Conservation (phyloP, 1,140 invertebrate genomes). For the Dryas iulia region DNA sequence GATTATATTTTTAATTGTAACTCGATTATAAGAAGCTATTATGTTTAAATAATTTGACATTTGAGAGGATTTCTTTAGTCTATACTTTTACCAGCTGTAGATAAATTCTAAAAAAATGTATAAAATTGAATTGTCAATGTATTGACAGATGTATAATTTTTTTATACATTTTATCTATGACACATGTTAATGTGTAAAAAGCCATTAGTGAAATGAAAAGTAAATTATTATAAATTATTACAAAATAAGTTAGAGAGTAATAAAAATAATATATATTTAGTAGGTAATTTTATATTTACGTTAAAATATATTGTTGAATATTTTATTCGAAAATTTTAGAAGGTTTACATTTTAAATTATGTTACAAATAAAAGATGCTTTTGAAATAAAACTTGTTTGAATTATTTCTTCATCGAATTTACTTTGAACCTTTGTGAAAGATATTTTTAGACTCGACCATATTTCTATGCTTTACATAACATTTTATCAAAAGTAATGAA, state of each 20-base stretch:
- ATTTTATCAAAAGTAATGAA: background rate
- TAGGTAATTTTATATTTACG: conserved; percentile 33
- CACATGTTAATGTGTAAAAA: conserved; percentile 40
- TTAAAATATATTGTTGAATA: conserved; percentile 48
- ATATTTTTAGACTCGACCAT: background rate
- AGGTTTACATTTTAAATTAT: conserved; percentile 76
- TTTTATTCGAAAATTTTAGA: conserved; percentile 73
- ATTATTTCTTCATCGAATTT: background rate
- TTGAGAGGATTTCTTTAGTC: background rate
- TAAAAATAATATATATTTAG: conserved; percentile 43
- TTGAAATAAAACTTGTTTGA: conserved; percentile 16
- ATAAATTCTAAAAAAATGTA: background rate
- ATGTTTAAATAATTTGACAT: too few species aligned
- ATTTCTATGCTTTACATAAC: background rate
- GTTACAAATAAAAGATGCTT: conserved; percentile 75
- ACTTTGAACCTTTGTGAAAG: background rate
- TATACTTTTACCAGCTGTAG: background rate
- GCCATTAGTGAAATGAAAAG: conserved; percentile 61
- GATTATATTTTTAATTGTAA: too few species aligned
- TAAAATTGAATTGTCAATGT: background rate
- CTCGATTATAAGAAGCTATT: background rate
- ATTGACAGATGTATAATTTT: background rate
- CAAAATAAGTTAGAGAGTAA: conserved; percentile 16
- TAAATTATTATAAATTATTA: conserved; percentile 37
- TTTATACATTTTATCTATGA: background rate